These are phyloP conservation scores for Aphidius colemani DNA, from an alignment of 2,888 invertebrate species.

Conservation along the genomic window DNA sequence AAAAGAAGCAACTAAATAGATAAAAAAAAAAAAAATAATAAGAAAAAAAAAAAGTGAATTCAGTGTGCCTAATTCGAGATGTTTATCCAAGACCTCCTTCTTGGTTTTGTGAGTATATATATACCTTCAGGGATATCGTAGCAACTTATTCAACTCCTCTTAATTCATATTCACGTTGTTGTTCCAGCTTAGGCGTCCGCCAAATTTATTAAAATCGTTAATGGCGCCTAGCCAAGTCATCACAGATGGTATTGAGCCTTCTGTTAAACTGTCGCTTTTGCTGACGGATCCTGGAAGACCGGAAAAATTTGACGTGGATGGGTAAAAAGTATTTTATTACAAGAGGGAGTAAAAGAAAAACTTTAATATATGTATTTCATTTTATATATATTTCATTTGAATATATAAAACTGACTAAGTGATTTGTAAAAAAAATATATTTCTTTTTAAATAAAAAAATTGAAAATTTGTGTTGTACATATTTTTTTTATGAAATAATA, in stretches of 20 bases:
- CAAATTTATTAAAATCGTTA: constrained; percentile 58
- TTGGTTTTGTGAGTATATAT: neutral
- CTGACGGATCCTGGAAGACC: constrained; percentile 4
- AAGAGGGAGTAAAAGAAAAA: constrained; percentile 6
- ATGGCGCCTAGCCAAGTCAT: constrained; percentile 28
- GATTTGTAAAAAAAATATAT: too few relatives aligned
- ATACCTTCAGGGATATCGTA: constrained; percentile 24
- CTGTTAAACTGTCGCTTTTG: neutral
- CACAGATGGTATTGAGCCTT: too few relatives aligned
- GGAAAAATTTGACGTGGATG: constrained; percentile 15
- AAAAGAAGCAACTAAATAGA: too few relatives aligned
- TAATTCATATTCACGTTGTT: constrained; percentile 58
- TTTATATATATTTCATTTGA: neutral
- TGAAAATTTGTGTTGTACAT: constrained; percentile 7
- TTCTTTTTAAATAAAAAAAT: neutral
- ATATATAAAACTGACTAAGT: neutral
- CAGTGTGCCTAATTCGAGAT: constrained; percentile 57
- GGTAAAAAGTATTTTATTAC: constrained; percentile 18
- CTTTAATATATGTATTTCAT: neutral
- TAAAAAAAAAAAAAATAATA: too few relatives aligned
- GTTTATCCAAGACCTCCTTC: constrained; percentile 55
- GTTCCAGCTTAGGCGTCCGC: constrained; percentile 55
- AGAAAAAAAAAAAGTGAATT: constrained; percentile 26
- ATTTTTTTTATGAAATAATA: too few relatives aligned
- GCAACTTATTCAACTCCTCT: constrained; percentile 38